A percentile compares a stretch with the other conserved stretches of the same genome.
Conservation (phyloP, 2,113 vertebrate genomes). For the Zapus hudsonius region DNA sequence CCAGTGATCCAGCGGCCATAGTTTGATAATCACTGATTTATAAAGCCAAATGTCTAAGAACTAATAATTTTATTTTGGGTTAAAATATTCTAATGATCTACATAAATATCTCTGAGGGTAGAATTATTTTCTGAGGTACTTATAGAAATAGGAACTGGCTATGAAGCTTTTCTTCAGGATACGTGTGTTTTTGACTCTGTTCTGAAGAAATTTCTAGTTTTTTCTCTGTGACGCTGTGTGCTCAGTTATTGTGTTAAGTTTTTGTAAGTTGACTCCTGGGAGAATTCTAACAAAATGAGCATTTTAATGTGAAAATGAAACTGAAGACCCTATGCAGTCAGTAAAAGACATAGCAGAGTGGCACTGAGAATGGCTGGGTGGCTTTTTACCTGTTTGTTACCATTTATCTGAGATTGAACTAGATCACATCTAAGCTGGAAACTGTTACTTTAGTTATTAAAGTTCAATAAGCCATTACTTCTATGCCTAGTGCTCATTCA, state of each 20-base stretch:
- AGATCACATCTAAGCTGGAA: not conserved
- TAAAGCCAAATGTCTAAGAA: slow-evolving; percentile 4
- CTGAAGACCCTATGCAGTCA: not conserved
- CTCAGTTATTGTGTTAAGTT: slow-evolving; percentile 14
- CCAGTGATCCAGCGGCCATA: not conserved
- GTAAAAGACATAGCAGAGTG: not conserved
- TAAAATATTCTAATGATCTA: not conserved
- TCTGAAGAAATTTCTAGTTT: not conserved
- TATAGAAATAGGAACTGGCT: not conserved
- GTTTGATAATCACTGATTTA: slow-evolving; percentile 43
- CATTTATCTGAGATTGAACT: not conserved
- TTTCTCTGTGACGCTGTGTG: not conserved
- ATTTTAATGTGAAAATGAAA: slow-evolving; percentile 29
- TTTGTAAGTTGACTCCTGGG: not conserved
- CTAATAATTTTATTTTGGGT: slow-evolving; percentile 25
- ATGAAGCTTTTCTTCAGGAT: not conserved
- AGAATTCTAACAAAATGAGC: slow-evolving; percentile 14
- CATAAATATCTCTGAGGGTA: not conserved
- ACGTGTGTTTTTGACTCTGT: not conserved
- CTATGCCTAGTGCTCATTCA: not conserved
- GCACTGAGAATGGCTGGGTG: not conserved
- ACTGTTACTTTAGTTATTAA: slow-evolving; percentile 54
- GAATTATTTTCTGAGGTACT: not conserved
- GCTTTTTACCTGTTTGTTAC: not conserved
- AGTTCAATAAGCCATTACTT: not conserved